A percentile compares a stretch with the other conserved stretches of the same genome.
Conservation (phyloP, 2,113 vertebrate species). For the human (Homo sapiens) region GRCh38 chrX:69562501-69563000, state of each 20-base stretch:
- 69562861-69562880: background rate
- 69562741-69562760: background rate
- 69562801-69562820: background rate
- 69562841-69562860: background rate
- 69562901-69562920: slow-evolving; percentile 27
- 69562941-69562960: background rate
- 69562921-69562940: slow-evolving; percentile 40
- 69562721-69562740: background rate
- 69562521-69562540: slow-evolving; percentile 18
- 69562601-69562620: background rate
- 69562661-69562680: background rate
- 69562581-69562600: background rate
- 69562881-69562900: background rate
- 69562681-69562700: background rate
- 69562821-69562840: background rate
- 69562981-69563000: slow-evolving; percentile 17
- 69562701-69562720: background rate
- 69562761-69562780: slow-evolving; percentile 25
- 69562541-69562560: slow-evolving; percentile 10
- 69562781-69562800: background rate
- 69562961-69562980: background rate
- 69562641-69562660: background rate
- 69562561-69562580: slow-evolving; percentile 44
- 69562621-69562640: background rate
- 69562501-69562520: slow-evolving; percentile 45